A percentile compares a stretch with the other conserved stretches of the same genome.
Conservation (phyloP, 2,113 vertebrate genomes). For the Polypterus bichir region DNA sequence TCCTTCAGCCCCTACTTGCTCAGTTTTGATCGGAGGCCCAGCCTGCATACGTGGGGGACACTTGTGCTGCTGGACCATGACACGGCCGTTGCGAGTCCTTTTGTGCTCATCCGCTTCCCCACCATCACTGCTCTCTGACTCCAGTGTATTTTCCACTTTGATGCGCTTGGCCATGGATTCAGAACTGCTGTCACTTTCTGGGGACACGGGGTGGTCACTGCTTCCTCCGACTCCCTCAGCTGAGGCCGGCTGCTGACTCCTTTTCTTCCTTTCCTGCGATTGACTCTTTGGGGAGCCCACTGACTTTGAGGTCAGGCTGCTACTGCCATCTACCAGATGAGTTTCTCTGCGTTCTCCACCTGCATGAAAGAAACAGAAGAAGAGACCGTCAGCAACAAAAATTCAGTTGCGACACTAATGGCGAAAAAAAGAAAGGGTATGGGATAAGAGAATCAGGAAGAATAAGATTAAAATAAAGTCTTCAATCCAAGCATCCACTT, state of each 20-base stretch:
- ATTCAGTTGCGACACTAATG: too few relatives aligned
- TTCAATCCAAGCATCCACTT: too few relatives aligned
- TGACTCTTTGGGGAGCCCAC: slow-evolving; percentile 29
- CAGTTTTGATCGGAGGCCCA: slow-evolving; percentile 51
- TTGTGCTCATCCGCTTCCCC: slow-evolving; percentile 22
- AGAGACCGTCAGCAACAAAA: too few relatives aligned
- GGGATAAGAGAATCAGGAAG: too few relatives aligned
- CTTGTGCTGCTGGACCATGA: slow-evolving; percentile 43
- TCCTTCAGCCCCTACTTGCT: slow-evolving; percentile 26
- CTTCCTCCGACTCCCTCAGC: slow-evolving; percentile 39
- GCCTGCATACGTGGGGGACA: background rate
- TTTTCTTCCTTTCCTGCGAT: slow-evolving; percentile 47
- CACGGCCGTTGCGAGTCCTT: slow-evolving; percentile 49
- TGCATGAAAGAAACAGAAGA: too few relatives aligned
- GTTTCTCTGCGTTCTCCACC: too few relatives aligned
- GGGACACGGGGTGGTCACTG: slow-evolving; percentile 29
- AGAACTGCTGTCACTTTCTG: slow-evolving; percentile 36
- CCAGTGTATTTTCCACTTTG: slow-evolving; percentile 47
- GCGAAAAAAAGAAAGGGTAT: too few relatives aligned
- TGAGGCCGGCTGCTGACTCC: slow-evolving; percentile 36
- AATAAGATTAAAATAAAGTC: too few relatives aligned
- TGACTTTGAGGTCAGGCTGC: too few relatives aligned
- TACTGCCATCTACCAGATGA: too few relatives aligned
- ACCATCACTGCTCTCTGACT: slow-evolving; percentile 23
- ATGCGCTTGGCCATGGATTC: slow-evolving; percentile 34